Conservation (phyloP, 2,888 invertebrate genomes). For the Oscheius sp. region DNA sequence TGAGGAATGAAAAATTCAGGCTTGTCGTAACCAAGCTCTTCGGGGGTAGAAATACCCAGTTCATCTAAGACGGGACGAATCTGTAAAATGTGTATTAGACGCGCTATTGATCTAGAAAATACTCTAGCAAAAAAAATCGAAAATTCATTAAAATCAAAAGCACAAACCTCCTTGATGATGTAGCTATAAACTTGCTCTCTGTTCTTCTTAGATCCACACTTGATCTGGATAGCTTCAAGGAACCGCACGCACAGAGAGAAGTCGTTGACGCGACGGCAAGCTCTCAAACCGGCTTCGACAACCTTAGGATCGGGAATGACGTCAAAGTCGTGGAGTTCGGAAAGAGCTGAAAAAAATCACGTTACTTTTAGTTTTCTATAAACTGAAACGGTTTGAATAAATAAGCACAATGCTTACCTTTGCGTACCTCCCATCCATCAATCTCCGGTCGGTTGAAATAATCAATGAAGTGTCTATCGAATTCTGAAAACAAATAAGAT, state of each 20-base stretch:
- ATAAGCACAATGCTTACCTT: constrained; percentile 57
- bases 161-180: constrained; percentile 72
- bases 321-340: constrained; percentile 71
- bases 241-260: constrained; percentile 91
- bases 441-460: constrained; percentile 72
- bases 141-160: background rate
- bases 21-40: constrained; percentile 95
- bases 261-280: constrained; percentile 91
- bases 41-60: constrained; percentile 91
- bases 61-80: constrained; percentile 91
- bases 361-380: no score
- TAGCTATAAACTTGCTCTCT: constrained; percentile 77
- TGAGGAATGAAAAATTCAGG: constrained; percentile 89
- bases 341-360: constrained; percentile 64
- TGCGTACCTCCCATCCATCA: constrained; percentile 73
- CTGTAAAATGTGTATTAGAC: constrained; percentile 78
- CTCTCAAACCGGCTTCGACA: constrained; percentile 75
- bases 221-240: constrained; percentile 88
- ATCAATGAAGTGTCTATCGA: constrained; percentile 72
- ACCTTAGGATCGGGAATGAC: constrained; percentile 73
- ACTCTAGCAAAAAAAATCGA: background rate
- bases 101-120: background rate
- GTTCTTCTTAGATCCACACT: constrained; percentile 78
- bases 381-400: background rate
- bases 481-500: constrained; percentile 55